These are phyloP conservation scores for Erythrocercus mccallii DNA, from an alignment of 2,113 vertebrate genomes.

Conservation along the genomic window DNA sequence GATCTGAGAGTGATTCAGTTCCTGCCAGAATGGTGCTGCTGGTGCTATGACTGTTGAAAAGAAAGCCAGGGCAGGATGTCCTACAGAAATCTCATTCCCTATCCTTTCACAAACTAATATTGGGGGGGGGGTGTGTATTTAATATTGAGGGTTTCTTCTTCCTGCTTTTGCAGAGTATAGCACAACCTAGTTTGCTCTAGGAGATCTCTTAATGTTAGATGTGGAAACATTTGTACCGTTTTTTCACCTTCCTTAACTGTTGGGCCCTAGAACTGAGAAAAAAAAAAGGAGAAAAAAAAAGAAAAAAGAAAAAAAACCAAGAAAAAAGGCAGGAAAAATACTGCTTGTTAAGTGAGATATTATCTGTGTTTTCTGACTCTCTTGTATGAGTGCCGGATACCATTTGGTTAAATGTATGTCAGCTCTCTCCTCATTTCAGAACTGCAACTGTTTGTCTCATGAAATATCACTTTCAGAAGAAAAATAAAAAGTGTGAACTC, in stretches of 20 bases:
- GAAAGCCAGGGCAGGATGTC: not conserved
- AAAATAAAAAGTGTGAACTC: constrained; percentile 49
- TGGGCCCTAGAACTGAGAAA: not conserved
- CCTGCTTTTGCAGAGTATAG: not conserved
- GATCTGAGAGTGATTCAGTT: not conserved
- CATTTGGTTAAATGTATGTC: constrained; percentile 66
- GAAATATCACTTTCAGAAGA: constrained; percentile 67
- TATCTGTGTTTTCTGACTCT: constrained; percentile 64
- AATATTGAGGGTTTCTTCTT: not conserved
- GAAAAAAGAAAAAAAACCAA: not conserved
- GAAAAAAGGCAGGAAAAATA: constrained; percentile 31
- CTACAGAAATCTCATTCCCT: not conserved
- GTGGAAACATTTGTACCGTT: not conserved
- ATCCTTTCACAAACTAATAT: not conserved
- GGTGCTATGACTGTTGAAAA: not conserved
- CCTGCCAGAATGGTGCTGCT: not conserved
- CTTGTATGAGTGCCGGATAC: constrained; percentile 43
- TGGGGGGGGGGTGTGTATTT: not conserved
- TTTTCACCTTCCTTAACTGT: constrained; percentile 28
- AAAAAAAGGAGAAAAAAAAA: not conserved
- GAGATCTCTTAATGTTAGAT: not conserved
- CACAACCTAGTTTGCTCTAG: not conserved
- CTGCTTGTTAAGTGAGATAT: constrained; percentile 63
- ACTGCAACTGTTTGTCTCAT: constrained; percentile 66
- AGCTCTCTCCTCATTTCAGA: constrained; percentile 68